Percentiles rank a stretch among this genome's conserved stretches.
Evolutionary conservation across 2,113 vertebrate genomes (phyloP).

Genomic region (Lepidothrix coronata): DNA sequence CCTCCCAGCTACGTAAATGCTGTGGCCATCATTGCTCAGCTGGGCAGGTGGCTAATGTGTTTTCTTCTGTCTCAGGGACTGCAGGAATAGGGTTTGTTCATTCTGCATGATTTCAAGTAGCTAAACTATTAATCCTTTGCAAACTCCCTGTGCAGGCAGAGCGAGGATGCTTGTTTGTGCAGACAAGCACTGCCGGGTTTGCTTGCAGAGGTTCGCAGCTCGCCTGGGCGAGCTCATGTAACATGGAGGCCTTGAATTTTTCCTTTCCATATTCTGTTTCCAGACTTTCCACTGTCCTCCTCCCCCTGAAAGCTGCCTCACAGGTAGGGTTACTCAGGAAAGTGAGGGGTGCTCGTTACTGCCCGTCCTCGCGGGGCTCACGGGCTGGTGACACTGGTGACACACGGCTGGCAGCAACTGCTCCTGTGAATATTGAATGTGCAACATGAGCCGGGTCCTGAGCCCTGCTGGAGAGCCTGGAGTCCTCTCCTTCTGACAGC

Average conservation of each 20-base stretch:
- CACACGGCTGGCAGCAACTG: not conserved
- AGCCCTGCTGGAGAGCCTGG: not conserved
- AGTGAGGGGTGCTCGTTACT: not conserved
- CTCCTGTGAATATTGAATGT: not conserved
- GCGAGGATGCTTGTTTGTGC: not conserved
- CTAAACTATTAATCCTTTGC: not conserved
- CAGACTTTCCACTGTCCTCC: slow-evolving; percentile 6
- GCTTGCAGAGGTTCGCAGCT: not conserved
- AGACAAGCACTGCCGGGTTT: not conserved
- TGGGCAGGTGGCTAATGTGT: not conserved
- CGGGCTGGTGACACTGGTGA: not conserved
- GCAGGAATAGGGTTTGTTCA: not conserved
- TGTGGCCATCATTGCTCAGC: not conserved
- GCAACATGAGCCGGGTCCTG: not conserved
- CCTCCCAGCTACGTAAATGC: not conserved
- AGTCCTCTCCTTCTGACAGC: rapidly evolving
- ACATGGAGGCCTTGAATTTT: not conserved
- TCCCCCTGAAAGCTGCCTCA: not conserved
- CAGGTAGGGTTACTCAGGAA: slow-evolving; percentile 20
- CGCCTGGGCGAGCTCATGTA: not conserved
- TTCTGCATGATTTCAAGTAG: not conserved
- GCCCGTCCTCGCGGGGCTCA: not conserved
- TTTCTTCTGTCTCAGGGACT: not conserved
- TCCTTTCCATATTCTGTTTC: slow-evolving; percentile 27
- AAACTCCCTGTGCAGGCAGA: not conserved